Evolutionary conservation across 2,797 vertebrate genomes (phyloP).

Genomic region (Sternotherus odoratus): DNA sequence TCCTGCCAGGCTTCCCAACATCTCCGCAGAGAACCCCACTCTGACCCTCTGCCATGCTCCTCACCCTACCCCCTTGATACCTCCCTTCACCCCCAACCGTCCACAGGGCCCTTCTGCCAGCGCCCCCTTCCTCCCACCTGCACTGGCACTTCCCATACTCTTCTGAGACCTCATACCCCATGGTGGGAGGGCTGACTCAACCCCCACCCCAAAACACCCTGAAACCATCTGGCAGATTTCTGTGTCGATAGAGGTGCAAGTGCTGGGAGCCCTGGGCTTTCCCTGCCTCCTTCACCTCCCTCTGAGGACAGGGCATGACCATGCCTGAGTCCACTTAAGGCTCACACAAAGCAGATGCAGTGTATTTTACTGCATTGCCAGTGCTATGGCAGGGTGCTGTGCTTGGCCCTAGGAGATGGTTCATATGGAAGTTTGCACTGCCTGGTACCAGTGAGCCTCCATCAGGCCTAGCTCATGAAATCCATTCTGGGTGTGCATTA

Average conservation of each 20-base stretch:
- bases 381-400: not conserved
- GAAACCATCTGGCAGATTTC: not conserved
- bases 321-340: too few relatives aligned
- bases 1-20: too few relatives aligned
- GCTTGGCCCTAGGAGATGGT: not conserved
- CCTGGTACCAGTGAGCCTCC: not conserved
- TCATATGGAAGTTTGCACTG: not conserved
- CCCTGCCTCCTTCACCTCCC: not conserved
- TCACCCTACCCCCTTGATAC: too few relatives aligned
- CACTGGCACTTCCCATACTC: not conserved
- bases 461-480: not conserved
- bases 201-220: not conserved
- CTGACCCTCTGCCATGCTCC: too few relatives aligned
- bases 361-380: not conserved
- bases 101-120: not conserved
- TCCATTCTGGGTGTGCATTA: not conserved
- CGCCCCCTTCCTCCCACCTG: too few relatives aligned
- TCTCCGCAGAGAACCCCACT: too few relatives aligned
- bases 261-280: not conserved
- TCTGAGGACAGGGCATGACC: not conserved
- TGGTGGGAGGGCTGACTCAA: not conserved
- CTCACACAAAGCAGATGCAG: not conserved
- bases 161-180: not conserved
- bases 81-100: too few relatives aligned
- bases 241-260: not conserved